A percentile compares a stretch with the other conserved stretches of the same genome.
Conservation (phyloP, 2,888 invertebrate genomes). For the Drepanosiphum platanoidis region DNA sequence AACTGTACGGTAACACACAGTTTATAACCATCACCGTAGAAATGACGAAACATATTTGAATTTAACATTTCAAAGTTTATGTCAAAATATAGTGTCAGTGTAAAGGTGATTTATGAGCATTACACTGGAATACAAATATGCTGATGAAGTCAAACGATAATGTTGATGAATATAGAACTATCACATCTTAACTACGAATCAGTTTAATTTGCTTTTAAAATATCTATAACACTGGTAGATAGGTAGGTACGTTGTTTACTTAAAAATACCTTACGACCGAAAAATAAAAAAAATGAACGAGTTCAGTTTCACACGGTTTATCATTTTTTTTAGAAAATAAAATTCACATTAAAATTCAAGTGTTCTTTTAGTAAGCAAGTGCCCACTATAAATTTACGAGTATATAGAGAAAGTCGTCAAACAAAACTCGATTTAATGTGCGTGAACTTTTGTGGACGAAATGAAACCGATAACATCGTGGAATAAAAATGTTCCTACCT, state of each 20-base stretch:
- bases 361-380: too few relatives aligned
- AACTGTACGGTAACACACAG: not conserved
- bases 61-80: conserved; percentile 1
- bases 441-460: not conserved
- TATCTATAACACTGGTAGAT: too few relatives aligned
- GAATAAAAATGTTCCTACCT: too few relatives aligned
- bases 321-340: not conserved
- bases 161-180: not conserved
- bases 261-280: not conserved
- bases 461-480: too few relatives aligned
- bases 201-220: too few relatives aligned
- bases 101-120: conserved; percentile 33
- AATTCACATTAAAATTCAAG: not conserved
- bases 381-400: too few relatives aligned
- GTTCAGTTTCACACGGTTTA: not conserved
- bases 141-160: not conserved
- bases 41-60: conserved; percentile 6
- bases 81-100: conserved; percentile 22
- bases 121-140: conserved; percentile 10
- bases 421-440: too few relatives aligned
- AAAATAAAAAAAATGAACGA: not conserved
- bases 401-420: too few relatives aligned
- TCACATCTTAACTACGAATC: too few relatives aligned
- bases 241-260: too few relatives aligned
- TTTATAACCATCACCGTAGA: not conserved